Base-by-base conservation (phyloP, 2,888 invertebrate species). In the Argyra leucocephala region DNA sequence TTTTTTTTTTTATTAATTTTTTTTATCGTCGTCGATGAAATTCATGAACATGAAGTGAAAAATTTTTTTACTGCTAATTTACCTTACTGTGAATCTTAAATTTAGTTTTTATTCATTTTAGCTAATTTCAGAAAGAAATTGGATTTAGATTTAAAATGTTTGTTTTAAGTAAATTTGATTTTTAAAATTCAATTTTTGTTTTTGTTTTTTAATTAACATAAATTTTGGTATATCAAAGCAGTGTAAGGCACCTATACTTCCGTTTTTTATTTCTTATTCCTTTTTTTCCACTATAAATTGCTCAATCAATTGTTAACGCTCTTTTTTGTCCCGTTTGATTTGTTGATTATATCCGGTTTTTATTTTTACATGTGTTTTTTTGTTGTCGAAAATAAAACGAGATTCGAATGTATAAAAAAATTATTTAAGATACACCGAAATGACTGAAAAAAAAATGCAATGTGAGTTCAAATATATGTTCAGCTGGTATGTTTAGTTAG, bases 321-420 rank as follows among this genome's bases (percentile, higher is more conserved):
- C 7, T 48, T 48, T 48, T n/a, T n/a, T 48, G 18, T 48, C 48
- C 5, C 48, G 18, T 48, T 1, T 48, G 48, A 48, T 9, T 48
- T 48, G 48, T 48, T 15, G 48, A 48, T 48, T 48, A 48, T 48
- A 48, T 48, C 48, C 48, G 48, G 48, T 48, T 48, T 48, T 48
- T 48, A 9, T 31, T 10, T 15, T 37, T n/a, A 3, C 18, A 12
- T 48, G 18, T 48, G 48, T n/a, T 48, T 37, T 37, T 48, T 48
- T 9, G 48, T 9, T 48, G 9, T 48, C 18, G 5, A 18, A 5
- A 37, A 37, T 9, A 37, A 37, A 37, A 10, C 37, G 48, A n/a
- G 18, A 48, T 9, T 31, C 10, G 31, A 31, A 31, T 31, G 31
- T 7, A 10, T 10, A 31, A 10, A 31, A 31, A 31, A 7, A 31